Evolutionary conservation across 2,113 vertebrate genomes (phyloP).

Genomic region (Trachemys scripta): DNA sequence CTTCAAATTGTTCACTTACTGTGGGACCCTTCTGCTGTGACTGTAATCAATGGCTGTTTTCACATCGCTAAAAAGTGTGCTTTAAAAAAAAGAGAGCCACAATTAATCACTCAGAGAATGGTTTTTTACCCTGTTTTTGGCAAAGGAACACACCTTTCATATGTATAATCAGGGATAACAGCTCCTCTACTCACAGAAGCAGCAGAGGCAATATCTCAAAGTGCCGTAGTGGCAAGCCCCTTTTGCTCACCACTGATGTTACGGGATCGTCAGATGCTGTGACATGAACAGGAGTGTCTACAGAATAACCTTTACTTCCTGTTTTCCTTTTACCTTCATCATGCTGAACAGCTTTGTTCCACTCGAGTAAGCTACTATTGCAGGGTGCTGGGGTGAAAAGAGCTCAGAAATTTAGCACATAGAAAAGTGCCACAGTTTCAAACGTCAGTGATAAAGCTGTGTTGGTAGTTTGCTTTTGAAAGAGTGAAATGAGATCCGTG

Average conservation of each 20-base stretch:
- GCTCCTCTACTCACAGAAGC: background rate
- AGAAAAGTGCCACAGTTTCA: background rate
- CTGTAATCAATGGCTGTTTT: background rate
- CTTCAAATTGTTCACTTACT: background rate
- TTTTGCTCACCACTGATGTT: background rate
- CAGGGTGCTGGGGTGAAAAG: background rate
- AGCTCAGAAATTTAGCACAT: rapidly evolving
- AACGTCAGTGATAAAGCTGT: background rate
- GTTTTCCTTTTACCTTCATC: background rate
- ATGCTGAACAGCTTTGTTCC: background rate
- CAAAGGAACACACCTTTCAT: background rate
- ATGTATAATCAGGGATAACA: background rate
- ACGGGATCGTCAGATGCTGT: background rate
- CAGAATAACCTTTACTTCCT: background rate
- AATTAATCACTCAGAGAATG: background rate
- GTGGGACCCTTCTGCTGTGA: background rate
- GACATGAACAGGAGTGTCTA: background rate
- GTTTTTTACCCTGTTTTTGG: background rate
- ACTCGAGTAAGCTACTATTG: background rate
- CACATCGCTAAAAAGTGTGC: background rate
- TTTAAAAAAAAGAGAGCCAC: rapidly evolving
- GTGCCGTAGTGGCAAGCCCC: background rate
- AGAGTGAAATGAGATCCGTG: background rate
- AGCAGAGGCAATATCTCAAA: background rate
- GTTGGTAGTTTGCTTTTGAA: background rate